Percentiles rank a stretch among this genome's conserved stretches.
Evolutionary conservation across 1,140 invertebrate species (phyloP).

Genomic region (Triops longicaudatus): DNA sequence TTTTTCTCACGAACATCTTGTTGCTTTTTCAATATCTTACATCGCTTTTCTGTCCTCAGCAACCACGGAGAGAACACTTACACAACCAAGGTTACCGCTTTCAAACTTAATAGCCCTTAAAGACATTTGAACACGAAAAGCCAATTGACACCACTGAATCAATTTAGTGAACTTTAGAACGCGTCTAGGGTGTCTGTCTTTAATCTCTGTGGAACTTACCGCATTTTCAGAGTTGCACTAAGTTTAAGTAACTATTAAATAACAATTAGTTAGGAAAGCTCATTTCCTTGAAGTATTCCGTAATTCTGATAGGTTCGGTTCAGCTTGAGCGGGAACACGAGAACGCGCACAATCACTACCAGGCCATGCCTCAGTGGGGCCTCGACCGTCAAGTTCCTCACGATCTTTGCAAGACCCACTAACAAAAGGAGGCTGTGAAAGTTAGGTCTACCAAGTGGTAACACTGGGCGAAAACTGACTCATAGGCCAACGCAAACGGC

Average conservation of each 20-base stretch:
- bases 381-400: background rate
- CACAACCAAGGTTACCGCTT: background rate
- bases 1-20: background rate
- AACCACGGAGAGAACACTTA: background rate
- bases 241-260: background rate
- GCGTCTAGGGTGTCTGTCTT: background rate
- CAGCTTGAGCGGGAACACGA: background rate
- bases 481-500: conserved; percentile 3
- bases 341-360: background rate
- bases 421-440: background rate
- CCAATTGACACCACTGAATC: background rate
- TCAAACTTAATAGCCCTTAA: background rate
- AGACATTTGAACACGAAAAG: background rate
- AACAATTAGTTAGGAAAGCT: background rate
- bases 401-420: background rate
- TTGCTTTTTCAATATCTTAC: background rate
- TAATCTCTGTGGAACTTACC: background rate
- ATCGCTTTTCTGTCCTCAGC: background rate
- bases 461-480: conserved; percentile 7
- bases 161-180: background rate
- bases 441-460: background rate
- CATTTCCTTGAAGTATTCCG: background rate
- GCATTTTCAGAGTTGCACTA: background rate
- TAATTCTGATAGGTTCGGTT: too few species aligned
- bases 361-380: background rate